These are phyloP conservation scores for Ibidorhyncha struthersii DNA, from an alignment of 2,113 vertebrate species.

Conservation along the genomic window DNA sequence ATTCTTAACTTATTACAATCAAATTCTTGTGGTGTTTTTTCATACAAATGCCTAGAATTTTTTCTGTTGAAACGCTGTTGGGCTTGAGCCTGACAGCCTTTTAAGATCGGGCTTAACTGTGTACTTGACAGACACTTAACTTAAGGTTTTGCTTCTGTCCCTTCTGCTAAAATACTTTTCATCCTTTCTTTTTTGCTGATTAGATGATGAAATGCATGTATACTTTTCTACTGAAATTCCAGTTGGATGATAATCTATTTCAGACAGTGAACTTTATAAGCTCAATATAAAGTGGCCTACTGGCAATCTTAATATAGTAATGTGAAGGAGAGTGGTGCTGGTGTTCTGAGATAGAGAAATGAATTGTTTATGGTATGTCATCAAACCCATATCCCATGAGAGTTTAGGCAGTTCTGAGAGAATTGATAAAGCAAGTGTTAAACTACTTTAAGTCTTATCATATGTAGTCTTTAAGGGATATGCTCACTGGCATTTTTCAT, in stretches of 20 bases:
- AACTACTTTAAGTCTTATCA: fast-evolving
- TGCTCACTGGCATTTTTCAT: background rate
- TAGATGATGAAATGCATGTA: background rate
- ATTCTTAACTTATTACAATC: background rate
- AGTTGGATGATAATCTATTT: background rate
- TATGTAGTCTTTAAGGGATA: background rate
- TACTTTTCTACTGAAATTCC: background rate
- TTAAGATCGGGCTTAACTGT: background rate
- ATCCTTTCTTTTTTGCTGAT: background rate
- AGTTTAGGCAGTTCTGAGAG: background rate
- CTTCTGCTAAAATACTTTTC: background rate
- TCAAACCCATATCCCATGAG: background rate
- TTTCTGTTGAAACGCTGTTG: background rate
- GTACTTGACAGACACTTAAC: background rate
- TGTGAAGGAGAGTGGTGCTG: background rate
- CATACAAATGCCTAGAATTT: background rate
- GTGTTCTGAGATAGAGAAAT: background rate
- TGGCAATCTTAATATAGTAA: background rate
- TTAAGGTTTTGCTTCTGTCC: background rate
- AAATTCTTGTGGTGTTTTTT: background rate
- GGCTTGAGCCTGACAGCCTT: background rate
- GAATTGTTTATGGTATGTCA: background rate
- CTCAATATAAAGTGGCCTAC: background rate
- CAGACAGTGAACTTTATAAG: background rate
- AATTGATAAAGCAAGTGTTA: background rate